Evolutionary conservation across 2,888 invertebrate species (phyloP).

Genomic region (Heliconius erato): DNA sequence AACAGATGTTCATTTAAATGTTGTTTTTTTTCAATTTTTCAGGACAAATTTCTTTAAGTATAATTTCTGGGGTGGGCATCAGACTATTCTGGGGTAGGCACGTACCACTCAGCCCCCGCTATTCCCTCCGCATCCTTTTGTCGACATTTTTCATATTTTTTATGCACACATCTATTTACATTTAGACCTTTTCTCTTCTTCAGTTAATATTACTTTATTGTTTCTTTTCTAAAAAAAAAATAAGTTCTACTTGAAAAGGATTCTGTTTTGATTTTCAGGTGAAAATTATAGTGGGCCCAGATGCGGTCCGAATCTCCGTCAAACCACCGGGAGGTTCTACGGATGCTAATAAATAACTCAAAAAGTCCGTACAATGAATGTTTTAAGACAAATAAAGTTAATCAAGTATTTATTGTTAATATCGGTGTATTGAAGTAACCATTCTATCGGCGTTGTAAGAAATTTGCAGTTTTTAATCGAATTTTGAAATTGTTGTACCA

Average conservation of each 20-base stretch:
- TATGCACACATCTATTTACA: too few species aligned
- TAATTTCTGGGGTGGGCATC: too few species aligned
- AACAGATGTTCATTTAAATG: too few species aligned
- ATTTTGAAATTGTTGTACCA: not conserved
- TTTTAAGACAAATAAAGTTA: conserved; percentile 1
- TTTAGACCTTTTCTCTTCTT: too few species aligned
- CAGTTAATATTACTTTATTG: too few species aligned
- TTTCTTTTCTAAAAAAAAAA: not conserved
- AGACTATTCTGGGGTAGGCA: too few species aligned
- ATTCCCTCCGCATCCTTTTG: too few species aligned
- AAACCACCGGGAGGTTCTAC: conserved; percentile 60
- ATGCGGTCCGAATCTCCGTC: conserved; percentile 73
- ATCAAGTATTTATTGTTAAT: conserved; percentile 20
- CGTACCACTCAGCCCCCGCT: too few species aligned
- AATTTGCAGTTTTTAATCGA: not conserved
- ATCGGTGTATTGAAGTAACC: conserved; percentile 9
- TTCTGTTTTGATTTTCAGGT: conserved; percentile 70
- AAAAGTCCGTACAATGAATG: conserved; percentile 10
- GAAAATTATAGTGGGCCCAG: conserved; percentile 78
- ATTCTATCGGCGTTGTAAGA: not conserved
- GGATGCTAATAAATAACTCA: conserved; percentile 46
- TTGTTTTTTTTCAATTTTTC: too few species aligned
- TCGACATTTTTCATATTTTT: too few species aligned
- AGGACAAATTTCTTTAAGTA: too few species aligned
- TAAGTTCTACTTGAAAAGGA: too few species aligned